A percentile compares a stretch with the other conserved stretches of the same genome.
Conservation (phyloP, 2,797 vertebrate genomes). For the Morus bassanus region DNA sequence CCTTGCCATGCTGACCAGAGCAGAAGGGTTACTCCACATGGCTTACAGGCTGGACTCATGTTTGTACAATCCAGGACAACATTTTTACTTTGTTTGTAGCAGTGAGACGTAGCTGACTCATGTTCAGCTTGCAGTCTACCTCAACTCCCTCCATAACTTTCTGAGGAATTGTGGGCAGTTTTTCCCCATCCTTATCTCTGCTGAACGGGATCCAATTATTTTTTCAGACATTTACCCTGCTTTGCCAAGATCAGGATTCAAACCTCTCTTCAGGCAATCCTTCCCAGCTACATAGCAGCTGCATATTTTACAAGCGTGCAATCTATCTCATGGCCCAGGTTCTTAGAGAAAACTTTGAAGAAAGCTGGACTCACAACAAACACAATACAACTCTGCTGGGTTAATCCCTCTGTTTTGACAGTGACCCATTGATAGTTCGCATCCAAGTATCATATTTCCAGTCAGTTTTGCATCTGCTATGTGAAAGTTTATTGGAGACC, state of each 20-base stretch:
- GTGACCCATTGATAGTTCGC: background rate
- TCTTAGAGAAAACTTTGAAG: slow-evolving; percentile 40
- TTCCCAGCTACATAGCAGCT: slow-evolving; percentile 35
- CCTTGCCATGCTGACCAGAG: background rate
- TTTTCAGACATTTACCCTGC: background rate
- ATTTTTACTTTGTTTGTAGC: background rate
- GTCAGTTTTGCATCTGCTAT: slow-evolving; percentile 38
- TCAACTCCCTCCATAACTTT: background rate
- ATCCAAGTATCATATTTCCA: slow-evolving; percentile 2
- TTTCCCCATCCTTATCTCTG: slow-evolving; percentile 17
- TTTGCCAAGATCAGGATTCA: slow-evolving; percentile 30
- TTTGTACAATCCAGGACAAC: background rate
- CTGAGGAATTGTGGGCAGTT: background rate
- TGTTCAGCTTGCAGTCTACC: background rate
- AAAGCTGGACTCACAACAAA: slow-evolving; percentile 52
- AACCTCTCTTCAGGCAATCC: slow-evolving; percentile 17
- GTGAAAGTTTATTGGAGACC: slow-evolving; percentile 35
- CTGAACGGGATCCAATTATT: background rate
- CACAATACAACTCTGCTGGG: background rate
- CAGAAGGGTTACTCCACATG: background rate
- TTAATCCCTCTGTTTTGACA: slow-evolving; percentile 45
- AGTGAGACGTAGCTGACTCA: background rate
- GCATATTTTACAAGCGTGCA: background rate
- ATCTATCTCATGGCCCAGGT: background rate
- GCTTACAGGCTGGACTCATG: background rate